Base-by-base conservation (phyloP, 2,113 vertebrate genomes). In the Calcarius ornatus region DNA sequence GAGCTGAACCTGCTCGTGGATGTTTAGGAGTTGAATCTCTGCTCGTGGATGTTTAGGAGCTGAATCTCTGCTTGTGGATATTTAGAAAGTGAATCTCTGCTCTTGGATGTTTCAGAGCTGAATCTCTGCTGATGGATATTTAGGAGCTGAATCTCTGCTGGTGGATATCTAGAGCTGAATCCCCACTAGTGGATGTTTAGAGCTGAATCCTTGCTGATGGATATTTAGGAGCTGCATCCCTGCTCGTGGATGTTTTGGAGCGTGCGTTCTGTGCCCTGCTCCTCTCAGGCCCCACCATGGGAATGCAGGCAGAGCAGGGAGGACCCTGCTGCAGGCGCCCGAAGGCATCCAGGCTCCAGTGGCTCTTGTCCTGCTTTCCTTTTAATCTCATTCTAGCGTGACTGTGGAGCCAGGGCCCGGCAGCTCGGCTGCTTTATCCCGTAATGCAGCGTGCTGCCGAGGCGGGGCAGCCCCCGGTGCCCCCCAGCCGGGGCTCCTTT, bases 321-420 rank as follows among this genome's bases (percentile, higher is more conserved):
- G 81, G 73, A 27, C 30, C 54, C 51, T 30, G 75, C 96, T 90
- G 91, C 94, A 63, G 94, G 91, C 84, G 3, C 81, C 94, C 91
- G 64, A 61, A 87, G 93, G 93, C 83, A 91, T 84, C 83, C 12
- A 0, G n/a, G 59, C 92, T 47, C 8, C 0, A 3, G 38, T 43
- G 77, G 2, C 89, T 95, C 86, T 83, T 53, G 92, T 89, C 93
- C 93, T 91, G 86, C 69, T 95, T 95, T 92, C 94, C 84, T 91
- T 91, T 92, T 94, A 95, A 96, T 96, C 95, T 87, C 86, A 45
- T 91, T 89, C 73, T 91, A 91, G 94, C 86, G 78, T 94, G 96
- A 95, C 96, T 65, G 86, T 2, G 70, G 73, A 92, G 86, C 13
- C 15, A 12, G 83, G 88, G 57, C 92, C 2, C 27, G 24, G 89